Percentiles rank a stretch among this genome's conserved stretches.
Conservation (phyloP, 1,140 invertebrate genomes). For the Drosophila kanapiae region DNA sequence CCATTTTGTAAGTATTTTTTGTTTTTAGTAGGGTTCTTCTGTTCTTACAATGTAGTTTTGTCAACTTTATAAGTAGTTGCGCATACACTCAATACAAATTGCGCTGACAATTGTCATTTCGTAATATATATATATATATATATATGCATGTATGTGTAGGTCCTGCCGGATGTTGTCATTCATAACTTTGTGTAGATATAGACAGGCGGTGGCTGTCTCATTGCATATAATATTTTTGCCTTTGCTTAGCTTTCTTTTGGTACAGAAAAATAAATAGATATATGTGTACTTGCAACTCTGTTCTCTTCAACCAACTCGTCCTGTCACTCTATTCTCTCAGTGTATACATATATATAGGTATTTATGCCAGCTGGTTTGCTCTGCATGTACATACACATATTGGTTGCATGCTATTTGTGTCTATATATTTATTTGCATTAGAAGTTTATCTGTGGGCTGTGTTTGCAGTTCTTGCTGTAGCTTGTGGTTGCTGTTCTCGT, state of each 20-base stretch:
- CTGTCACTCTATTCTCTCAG: conserved; percentile 24
- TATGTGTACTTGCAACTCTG: conserved; percentile 24
- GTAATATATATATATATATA: conserved; percentile 25
- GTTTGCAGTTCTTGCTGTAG: conserved; percentile 59
- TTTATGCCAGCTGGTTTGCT: conserved; percentile 45
- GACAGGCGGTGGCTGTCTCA: conserved; percentile 7
- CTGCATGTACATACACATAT: conserved; percentile 28
- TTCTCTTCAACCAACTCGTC: not conserved
- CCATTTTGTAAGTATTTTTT: conserved; percentile 51
- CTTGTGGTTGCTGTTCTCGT: conserved; percentile 27
- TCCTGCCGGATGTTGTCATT: conserved; percentile 22
- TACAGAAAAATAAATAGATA: conserved; percentile 72
- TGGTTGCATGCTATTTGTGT: conserved; percentile 24
- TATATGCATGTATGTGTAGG: conserved; percentile 22
- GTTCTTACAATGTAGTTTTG: conserved; percentile 53
- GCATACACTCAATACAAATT: conserved; percentile 24
- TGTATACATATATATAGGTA: conserved; percentile 49
- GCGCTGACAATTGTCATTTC: conserved; percentile 2
- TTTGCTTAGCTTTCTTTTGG: conserved; percentile 39
- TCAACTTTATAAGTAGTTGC: conserved; percentile 31
- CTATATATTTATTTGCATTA: conserved; percentile 56
- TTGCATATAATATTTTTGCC: conserved; percentile 41
- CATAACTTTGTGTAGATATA: conserved; percentile 27
- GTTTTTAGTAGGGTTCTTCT: conserved; percentile 56
- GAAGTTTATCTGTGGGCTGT: conserved; percentile 75